Conservation (phyloP, 2,888 invertebrate genomes). For the Leucoma salicis region DNA sequence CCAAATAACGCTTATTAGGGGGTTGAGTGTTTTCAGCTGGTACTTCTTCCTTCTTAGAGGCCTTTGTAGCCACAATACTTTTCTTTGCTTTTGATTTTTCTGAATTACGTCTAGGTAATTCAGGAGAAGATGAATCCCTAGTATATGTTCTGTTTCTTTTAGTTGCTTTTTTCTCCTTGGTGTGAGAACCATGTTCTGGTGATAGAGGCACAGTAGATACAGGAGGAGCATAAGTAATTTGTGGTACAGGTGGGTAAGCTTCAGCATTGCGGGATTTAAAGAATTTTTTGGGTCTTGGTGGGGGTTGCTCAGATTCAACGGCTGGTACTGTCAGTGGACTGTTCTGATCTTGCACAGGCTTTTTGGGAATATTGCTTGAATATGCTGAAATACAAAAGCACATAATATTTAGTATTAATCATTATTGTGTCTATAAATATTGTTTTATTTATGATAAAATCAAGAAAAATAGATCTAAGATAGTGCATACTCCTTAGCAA, state of each 20-base stretch:
- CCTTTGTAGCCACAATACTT: conserved; percentile 66
- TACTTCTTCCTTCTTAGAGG: conserved; percentile 69
- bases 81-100: conserved; percentile 70
- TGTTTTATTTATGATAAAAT: too few species aligned
- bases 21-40: conserved; percentile 66
- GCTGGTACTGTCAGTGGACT: conserved; percentile 79
- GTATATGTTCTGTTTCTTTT: conserved; percentile 65
- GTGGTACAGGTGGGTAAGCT: conserved; percentile 79
- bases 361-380: conserved; percentile 64
- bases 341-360: conserved; percentile 78
- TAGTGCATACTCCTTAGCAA: too few species aligned
- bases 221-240: conserved; percentile 77
- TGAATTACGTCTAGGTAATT: conserved; percentile 68
- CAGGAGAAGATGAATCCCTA: conserved; percentile 75
- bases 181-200: conserved; percentile 68
- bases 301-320: conserved; percentile 75
- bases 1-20: conserved; percentile 76
- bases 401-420: background rate
- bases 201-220: conserved; percentile 70
- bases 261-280: conserved; percentile 92
- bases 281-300: conserved; percentile 93
- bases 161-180: conserved; percentile 64
- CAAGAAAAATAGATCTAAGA: too few species aligned
- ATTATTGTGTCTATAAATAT: too few species aligned
- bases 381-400: conserved; percentile 62